These are phyloP conservation scores for Achatina immaculata DNA, from an alignment of 1,140 invertebrate genomes.

Conservation along the genomic window DNA sequence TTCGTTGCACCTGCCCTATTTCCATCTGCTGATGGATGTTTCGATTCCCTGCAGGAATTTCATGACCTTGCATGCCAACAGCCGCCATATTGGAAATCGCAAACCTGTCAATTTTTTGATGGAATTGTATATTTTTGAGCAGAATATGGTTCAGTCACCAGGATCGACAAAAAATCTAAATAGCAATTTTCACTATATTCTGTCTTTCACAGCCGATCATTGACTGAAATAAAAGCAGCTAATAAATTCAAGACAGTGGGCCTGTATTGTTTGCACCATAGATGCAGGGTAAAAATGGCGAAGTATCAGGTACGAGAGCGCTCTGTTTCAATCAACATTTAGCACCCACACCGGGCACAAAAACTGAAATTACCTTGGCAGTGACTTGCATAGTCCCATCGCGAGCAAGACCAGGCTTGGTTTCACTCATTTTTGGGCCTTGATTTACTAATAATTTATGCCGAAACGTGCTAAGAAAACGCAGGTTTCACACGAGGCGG, in stretches of 20 bases:
- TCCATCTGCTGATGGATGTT: neutral
- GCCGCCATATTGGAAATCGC: slow-evolving; percentile 35
- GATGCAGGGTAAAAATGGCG: slow-evolving; percentile 34
- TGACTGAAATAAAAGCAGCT: neutral
- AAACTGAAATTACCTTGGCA: slow-evolving; percentile 63
- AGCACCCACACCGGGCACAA: neutral
- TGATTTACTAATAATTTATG: slow-evolving; percentile 43
- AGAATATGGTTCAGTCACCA: neutral
- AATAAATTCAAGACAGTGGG: neutral
- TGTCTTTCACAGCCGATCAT: neutral
- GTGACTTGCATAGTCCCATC: slow-evolving; percentile 68
- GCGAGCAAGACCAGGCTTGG: slow-evolving; percentile 58
- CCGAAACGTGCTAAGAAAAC: slow-evolving; percentile 49
- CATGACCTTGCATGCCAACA: slow-evolving; percentile 33
- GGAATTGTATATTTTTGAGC: neutral
- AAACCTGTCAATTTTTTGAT: neutral
- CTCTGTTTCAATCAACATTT: neutral
- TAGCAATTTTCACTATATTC: neutral
- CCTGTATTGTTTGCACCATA: neutral
- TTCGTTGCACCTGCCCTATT: neutral
- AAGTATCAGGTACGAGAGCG: neutral
- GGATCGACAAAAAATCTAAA: neutral
- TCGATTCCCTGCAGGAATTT: neutral
- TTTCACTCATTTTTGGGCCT: slow-evolving; percentile 57
- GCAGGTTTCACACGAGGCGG: slow-evolving; percentile 57